phyloP scores from a whole-genome alignment of 1,140 invertebrate species.

The Polypedilum pembai region DNA sequence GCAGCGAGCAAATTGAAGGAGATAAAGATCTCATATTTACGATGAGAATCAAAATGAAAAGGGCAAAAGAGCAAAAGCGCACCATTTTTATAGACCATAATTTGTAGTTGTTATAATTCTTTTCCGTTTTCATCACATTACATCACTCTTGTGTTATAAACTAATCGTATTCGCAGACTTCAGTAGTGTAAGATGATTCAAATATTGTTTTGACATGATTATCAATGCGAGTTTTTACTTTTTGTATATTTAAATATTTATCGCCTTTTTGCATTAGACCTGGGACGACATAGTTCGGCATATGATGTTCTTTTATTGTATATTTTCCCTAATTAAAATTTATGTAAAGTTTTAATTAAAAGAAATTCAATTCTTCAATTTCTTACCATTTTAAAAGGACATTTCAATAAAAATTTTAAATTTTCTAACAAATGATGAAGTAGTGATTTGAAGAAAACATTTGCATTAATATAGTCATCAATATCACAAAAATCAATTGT shows the following conservation, averaged over 20 bases:
- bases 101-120: conserved; percentile 13
- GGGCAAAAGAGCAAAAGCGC: conserved; percentile 9
- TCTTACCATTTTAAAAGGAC: conserved; percentile 16
- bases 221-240: background rate
- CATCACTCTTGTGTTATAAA: background rate
- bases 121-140: conserved; percentile 4
- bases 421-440: background rate
- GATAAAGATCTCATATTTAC: conserved; percentile 18
- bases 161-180: conserved; percentile 35
- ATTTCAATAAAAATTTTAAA: background rate
- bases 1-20: background rate
- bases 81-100: background rate
- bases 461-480: background rate
- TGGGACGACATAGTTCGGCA: background rate
- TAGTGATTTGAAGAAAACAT: background rate
- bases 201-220: background rate
- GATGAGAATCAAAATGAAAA: conserved; percentile 9
- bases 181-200: conserved; percentile 4
- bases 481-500: conserved; percentile 7
- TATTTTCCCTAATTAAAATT: background rate
- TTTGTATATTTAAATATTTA: conserved; percentile 3
- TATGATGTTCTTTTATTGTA: background rate
- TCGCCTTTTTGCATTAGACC: background rate
- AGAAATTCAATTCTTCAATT: background rate
- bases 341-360: background rate